A percentile compares a stretch with the other conserved stretches of the same genome.
These are phyloP conservation scores for Cettia cetti DNA, from an alignment of 2,113 vertebrate genomes.

Conservation along the genomic window DNA sequence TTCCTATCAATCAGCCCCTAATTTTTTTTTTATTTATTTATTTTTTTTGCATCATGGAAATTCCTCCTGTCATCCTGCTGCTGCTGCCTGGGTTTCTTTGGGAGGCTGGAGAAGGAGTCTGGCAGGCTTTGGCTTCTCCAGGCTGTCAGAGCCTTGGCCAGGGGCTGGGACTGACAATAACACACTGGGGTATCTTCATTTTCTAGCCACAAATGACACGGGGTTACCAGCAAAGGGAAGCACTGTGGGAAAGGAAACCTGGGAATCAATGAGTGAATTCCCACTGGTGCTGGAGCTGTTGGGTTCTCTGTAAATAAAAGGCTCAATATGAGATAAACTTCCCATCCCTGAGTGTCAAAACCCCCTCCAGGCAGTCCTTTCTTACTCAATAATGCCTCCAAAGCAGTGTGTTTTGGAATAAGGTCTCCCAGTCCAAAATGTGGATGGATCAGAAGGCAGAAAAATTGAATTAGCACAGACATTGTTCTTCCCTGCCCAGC, in stretches of 20 bases:
- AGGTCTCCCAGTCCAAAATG: neutral
- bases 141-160: neutral
- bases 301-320: constrained; percentile 10
- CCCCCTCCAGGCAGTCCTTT: neutral
- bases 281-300: neutral
- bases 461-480: neutral
- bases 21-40: neutral
- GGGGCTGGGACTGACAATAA: constrained; percentile 31
- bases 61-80: constrained; percentile 43
- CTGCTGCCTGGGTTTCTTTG: neutral
- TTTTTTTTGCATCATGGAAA: constrained; percentile 37
- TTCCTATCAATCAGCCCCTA: constrained; percentile 69
- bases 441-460: neutral
- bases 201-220: constrained; percentile 38
- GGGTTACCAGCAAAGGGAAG: constrained; percentile 41
- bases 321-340: neutral
- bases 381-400: neutral
- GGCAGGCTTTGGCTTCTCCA: neutral
- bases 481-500: neutral
- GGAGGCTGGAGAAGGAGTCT: constrained; percentile 11
- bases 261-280: constrained; percentile 50
- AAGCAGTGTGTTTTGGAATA: neutral
- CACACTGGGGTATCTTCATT: constrained; percentile 50
- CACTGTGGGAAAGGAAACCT: constrained; percentile 34
- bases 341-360: neutral